Conservation (phyloP, 2,113 vertebrate species). For the Corythornis vintsioides region DNA sequence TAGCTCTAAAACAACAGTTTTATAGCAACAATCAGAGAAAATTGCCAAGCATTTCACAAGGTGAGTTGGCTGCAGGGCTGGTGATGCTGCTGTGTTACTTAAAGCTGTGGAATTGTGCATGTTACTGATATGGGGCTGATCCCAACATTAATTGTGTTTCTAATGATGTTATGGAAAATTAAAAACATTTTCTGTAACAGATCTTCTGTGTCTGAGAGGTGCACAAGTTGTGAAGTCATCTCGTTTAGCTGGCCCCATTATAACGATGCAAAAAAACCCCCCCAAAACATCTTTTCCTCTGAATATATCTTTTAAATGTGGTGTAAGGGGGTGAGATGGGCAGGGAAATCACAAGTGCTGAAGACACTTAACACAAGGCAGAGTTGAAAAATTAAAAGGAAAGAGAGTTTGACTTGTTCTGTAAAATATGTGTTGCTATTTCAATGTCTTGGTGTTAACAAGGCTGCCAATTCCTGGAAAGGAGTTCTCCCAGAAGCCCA, state of each 20-base stretch:
- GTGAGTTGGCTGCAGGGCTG: neutral
- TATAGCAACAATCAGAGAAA: neutral
- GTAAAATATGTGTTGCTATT: neutral
- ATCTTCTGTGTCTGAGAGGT: neutral
- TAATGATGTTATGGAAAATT: neutral
- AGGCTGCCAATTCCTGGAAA: neutral
- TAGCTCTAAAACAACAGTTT: constrained; percentile 19
- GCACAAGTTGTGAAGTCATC: rapidly evolving
- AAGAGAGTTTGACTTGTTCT: neutral
- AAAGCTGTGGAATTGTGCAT: neutral
- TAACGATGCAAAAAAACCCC: neutral
- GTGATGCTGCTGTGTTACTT: neutral
- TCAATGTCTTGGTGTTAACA: neutral
- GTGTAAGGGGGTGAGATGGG: neutral
- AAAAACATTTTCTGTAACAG: neutral
- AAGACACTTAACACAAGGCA: neutral
- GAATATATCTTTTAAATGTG: neutral
- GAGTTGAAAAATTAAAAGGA: neutral
- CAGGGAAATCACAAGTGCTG: neutral
- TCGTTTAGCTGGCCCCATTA: neutral
- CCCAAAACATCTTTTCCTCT: neutral
- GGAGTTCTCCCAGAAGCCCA: neutral
- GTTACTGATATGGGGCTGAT: neutral
- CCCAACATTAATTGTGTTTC: neutral
- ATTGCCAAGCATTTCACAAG: constrained; percentile 15